Percentiles rank a stretch among this genome's conserved stretches.
Evolutionary conservation across 2,113 vertebrate genomes (phyloP).

Genomic region (Brachyhypopomus gauderio): DNA sequence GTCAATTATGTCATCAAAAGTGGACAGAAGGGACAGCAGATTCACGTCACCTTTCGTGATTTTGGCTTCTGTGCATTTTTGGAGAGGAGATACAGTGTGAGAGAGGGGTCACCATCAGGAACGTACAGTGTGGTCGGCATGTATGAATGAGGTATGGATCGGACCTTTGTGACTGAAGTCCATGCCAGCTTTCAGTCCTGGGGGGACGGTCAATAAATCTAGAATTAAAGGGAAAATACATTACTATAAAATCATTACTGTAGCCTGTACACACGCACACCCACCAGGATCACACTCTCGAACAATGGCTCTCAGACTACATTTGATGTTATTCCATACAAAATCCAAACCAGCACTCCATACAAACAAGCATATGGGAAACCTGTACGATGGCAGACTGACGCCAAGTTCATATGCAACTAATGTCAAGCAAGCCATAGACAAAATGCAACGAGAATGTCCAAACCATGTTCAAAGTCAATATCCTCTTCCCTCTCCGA

Average conservation of each 20-base stretch:
- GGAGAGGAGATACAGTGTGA: neutral
- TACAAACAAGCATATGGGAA: neutral
- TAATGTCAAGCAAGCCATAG: neutral
- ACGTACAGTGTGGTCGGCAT: too few relatives aligned
- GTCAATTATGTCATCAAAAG: slow-evolving; percentile 74
- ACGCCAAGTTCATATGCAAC: too few relatives aligned
- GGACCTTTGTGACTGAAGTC: slow-evolving; percentile 82
- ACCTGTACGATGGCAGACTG: too few relatives aligned
- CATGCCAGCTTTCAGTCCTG: slow-evolving; percentile 83
- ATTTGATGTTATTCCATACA: neutral
- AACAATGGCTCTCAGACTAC: too few relatives aligned
- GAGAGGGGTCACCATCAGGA: neutral
- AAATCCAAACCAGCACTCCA: neutral
- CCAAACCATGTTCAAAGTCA: slow-evolving; percentile 84
- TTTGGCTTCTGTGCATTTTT: slow-evolving; percentile 61
- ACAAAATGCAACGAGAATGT: neutral
- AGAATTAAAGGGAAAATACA: neutral
- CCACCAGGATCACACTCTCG: neutral
- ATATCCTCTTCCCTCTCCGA: slow-evolving; percentile 80
- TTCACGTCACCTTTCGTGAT: slow-evolving; percentile 73
- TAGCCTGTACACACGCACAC: neutral
- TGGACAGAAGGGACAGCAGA: slow-evolving; percentile 80
- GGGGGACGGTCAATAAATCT: slow-evolving; percentile 83
- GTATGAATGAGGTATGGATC: neutral
- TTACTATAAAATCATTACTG: neutral